Evolutionary conservation across 2,797 vertebrate genomes (phyloP).

Genomic region (Sebastes kiyomatsui): DNA sequence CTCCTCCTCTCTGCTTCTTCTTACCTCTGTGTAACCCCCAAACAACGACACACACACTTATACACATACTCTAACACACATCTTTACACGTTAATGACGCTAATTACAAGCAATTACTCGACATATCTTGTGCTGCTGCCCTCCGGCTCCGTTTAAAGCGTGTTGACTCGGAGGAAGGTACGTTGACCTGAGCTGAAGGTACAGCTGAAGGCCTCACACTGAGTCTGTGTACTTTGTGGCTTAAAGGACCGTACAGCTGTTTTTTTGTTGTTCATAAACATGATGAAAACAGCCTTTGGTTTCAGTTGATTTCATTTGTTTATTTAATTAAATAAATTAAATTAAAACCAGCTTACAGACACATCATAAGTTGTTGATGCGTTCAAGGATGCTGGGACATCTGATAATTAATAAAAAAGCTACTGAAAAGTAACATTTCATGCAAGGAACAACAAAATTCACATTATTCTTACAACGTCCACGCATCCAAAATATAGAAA

Average conservation of each 20-base stretch:
- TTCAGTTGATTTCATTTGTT: not conserved
- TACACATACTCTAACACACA: slow-evolving; percentile 9
- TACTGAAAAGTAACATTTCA: not conserved
- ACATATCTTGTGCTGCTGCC: slow-evolving; percentile 55
- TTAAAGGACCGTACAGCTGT: not conserved
- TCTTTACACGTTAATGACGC: slow-evolving; percentile 65
- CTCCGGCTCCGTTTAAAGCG: slow-evolving; percentile 30
- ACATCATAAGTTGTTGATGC: not conserved
- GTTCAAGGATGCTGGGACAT: not conserved
- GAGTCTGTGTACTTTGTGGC: not conserved
- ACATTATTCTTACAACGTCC: not conserved
- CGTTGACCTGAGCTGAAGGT: not conserved
- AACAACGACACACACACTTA: not conserved
- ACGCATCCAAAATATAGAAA: not conserved
- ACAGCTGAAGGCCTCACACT: not conserved
- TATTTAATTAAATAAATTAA: no score
- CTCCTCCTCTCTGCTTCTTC: not conserved
- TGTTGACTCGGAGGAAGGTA: slow-evolving; percentile 21
- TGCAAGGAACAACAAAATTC: not conserved
- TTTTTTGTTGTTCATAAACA: not conserved
- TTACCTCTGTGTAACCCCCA: slow-evolving; percentile 33
- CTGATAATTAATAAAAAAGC: not conserved
- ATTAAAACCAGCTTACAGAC: not conserved
- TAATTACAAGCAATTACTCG: slow-evolving; percentile 76
- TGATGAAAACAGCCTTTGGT: not conserved